Evolutionary conservation across 2,888 invertebrate genomes (phyloP), one percentile per base, ranked within the genome.

Genomic region (Xylota sylvarum): DNA sequence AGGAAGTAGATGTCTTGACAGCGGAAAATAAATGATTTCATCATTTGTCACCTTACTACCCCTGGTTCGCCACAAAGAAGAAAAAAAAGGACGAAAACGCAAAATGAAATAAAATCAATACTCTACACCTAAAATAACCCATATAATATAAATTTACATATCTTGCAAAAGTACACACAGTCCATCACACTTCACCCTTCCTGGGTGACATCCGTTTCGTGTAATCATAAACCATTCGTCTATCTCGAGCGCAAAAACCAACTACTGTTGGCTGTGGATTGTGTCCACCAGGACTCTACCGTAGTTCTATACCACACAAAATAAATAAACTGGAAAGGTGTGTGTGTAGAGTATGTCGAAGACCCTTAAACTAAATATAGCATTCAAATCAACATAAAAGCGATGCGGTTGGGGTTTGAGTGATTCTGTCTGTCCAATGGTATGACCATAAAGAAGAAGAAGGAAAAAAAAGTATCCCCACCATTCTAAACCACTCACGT

Each of bases 321-420:
- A 35, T 52, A 56, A 67, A 67, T 64, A 65, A 48, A 74, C 40
- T 67, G 17, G 30, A 64, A 40, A 64, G 43, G 62, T 56, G 67
- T 48, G 62, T 56, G 67, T 48, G 56, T 65, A 23, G 7, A 35
- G 55, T 17, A 62, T 70, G 56, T 64, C 70, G 64, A 79, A 72
- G 70, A 72, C 70, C 79, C 70, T 79, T 70, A 55, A 79, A 48
- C 79, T 72, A 79, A 64, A 79, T 55, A 64, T 70, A 72, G 64
- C 52, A 43, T 32, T 40, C 60, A 46, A 52, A 62, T 70, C 40
- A 62, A 62, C 62, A 69, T 43, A 67, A 37, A 67, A 37, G 46
- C 56, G 35, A 30, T 58, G 32, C 40, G 17, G 32, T 3, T 23
- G 17, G 27, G 32, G 48, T 27, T 5, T 12, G 62, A 14, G 4